Evolutionary conservation across 2,113 vertebrate genomes (phyloP).

Genomic region (Protomyctophum bolini): DNA sequence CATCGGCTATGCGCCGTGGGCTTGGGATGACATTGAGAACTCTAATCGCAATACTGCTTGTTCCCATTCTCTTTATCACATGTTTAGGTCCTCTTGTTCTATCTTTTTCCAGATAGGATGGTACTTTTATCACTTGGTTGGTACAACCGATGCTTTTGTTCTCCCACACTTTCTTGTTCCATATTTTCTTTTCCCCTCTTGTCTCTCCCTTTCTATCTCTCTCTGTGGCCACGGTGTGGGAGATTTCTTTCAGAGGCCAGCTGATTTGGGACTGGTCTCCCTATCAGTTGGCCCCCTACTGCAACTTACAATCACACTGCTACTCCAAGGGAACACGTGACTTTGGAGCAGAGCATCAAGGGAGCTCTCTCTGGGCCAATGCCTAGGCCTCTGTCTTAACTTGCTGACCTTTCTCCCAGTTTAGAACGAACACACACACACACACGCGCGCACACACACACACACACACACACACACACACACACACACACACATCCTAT

Average conservation of each 20-base stretch:
- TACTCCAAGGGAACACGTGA: constrained; percentile 43
- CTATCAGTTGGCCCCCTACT: constrained; percentile 9
- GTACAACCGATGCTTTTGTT: constrained; percentile 20
- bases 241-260: constrained; percentile 29
- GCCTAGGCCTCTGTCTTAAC: constrained; percentile 50
- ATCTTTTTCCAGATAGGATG: constrained; percentile 46
- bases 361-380: constrained; percentile 47
- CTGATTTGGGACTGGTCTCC: constrained; percentile 26
- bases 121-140: constrained; percentile 51
- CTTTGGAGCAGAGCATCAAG: constrained; percentile 44
- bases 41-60: not conserved
- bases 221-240: constrained; percentile 22
- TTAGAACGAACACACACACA: constrained; percentile 40
- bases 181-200: not conserved
- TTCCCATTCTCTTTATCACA: constrained; percentile 60
- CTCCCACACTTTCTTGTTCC: not conserved
- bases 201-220: constrained; percentile 18
- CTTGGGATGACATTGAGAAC: too few relatives aligned
- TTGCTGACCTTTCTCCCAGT: constrained; percentile 59
- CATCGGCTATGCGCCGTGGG: too few relatives aligned
- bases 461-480: constrained; percentile 2
- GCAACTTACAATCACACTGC: not conserved
- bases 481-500: constrained; percentile 10
- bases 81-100: constrained; percentile 63
- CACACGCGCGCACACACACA: constrained; percentile 8